Evolutionary conservation across 2,888 invertebrate species (phyloP).

Genomic region (Philereme transversata): DNA sequence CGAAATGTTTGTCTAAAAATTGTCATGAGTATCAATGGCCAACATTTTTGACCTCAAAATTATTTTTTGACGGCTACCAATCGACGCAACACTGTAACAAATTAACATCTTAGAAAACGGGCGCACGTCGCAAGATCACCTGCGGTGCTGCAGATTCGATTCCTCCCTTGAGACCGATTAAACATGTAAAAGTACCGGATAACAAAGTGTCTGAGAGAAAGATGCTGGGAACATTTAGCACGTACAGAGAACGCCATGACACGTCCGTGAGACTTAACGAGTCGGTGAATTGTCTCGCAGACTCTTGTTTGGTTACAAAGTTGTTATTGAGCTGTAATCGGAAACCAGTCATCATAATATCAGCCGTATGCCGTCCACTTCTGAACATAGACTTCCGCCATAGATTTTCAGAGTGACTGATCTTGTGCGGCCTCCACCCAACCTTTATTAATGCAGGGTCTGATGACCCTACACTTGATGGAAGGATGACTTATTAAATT

Average conservation of each 20-base stretch:
- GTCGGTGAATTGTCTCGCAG: slow-evolving; percentile 49
- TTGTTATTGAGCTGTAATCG: slow-evolving; percentile 3
- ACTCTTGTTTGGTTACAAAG: slow-evolving; percentile 34
- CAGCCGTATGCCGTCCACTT: too few species aligned
- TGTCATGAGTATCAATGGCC: too few species aligned
- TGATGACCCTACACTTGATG: too few species aligned
- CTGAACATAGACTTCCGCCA: too few species aligned
- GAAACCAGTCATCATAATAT: too few species aligned
- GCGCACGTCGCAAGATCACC: slow-evolving; percentile 36
- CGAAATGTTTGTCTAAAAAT: too few species aligned
- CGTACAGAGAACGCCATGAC: slow-evolving; percentile 71
- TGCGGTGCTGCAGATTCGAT: slow-evolving; percentile 42
- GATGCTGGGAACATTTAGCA: slow-evolving; percentile 73
- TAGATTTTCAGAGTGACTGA: too few species aligned
- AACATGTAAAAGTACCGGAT: slow-evolving; percentile 81
- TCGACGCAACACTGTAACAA: slow-evolving; percentile 21
- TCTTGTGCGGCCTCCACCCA: too few species aligned
- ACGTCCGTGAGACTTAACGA: slow-evolving; percentile 78
- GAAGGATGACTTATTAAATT: too few species aligned
- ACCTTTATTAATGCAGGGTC: too few species aligned
- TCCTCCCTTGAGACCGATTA: slow-evolving; percentile 72
- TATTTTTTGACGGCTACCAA: too few species aligned
- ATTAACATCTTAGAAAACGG: slow-evolving; percentile 19
- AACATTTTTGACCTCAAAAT: too few species aligned
- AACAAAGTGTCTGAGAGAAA: slow-evolving; percentile 73